Evolutionary conservation across 37 sponge, comb jelly and placozoan genomes (phyloP).

Genomic region (Chondrosia reniformis): DNA sequence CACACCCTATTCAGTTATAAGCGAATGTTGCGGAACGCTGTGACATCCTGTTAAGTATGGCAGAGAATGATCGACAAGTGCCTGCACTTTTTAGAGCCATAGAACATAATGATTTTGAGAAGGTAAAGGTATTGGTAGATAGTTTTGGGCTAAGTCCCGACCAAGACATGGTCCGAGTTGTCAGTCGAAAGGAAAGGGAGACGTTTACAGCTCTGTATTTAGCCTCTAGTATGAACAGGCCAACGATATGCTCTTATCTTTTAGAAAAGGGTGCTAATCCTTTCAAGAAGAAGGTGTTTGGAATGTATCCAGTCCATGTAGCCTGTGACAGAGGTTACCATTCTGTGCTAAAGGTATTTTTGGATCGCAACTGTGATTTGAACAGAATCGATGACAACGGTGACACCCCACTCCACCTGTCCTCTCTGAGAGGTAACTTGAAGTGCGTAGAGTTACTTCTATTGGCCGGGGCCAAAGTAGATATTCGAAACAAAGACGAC

Average conservation of each 20-base stretch:
- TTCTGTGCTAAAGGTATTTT: constrained; percentile 5
- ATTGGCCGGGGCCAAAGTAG: constrained; percentile 14
- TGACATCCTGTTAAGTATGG: too few species aligned
- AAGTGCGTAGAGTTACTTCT: constrained; percentile 21
- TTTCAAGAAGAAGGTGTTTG: constrained; percentile 3
- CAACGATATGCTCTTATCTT: constrained; percentile 1
- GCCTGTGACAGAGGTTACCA: not conserved
- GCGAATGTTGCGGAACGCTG: too few species aligned
- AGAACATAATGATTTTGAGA: not conserved
- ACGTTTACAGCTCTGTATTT: constrained; percentile 11
- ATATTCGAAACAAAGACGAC: constrained; percentile 6
- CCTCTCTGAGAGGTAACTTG: constrained; percentile 17
- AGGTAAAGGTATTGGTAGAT: not conserved
- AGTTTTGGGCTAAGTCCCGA: not conserved
- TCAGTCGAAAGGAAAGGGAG: not conserved
- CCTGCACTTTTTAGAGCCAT: not conserved
- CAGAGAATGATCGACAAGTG: not conserved
- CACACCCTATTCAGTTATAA: too few species aligned
- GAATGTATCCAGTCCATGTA: constrained; percentile 17
- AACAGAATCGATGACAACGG: constrained; percentile 33
- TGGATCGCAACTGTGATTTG: constrained; percentile 8
- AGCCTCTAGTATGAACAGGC: constrained; percentile 1
- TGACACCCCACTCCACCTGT: constrained; percentile 31
- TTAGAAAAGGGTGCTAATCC: not conserved
- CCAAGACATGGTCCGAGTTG: not conserved